These are phyloP conservation scores for Drosophila pseudotakahashii DNA, from an alignment of 2,888 invertebrate species.

Conservation along the genomic window DNA sequence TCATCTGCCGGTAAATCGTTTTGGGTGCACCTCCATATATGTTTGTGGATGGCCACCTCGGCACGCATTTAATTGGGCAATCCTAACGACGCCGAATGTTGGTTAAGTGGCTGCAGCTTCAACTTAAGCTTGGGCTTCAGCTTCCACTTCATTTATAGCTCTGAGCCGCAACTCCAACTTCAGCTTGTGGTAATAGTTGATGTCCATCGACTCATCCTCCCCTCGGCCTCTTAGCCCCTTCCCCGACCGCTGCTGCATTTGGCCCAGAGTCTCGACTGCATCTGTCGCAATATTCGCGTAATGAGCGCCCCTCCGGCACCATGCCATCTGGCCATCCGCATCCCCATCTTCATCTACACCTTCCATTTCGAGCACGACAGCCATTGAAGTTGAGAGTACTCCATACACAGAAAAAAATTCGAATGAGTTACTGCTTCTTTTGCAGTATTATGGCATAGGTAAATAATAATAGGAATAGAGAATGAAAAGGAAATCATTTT, in stretches of 20 bases:
- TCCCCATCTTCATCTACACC: slow-evolving; percentile 29
- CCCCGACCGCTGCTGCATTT: slow-evolving; percentile 10
- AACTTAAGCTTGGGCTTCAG: slow-evolving; percentile 1
- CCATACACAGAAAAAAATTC: slow-evolving; percentile 38
- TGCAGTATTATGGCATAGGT: too few relatives aligned
- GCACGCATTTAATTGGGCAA: slow-evolving; percentile 59
- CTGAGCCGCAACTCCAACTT: slow-evolving; percentile 16
- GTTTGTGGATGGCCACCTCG: slow-evolving; percentile 33
- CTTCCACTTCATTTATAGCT: slow-evolving; percentile 14
- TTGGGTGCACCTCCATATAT: slow-evolving; percentile 29
- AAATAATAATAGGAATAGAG: too few relatives aligned
- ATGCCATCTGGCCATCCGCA: slow-evolving; percentile 11
- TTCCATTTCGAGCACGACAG: slow-evolving; percentile 42
- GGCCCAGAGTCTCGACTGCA: slow-evolving; percentile 34
- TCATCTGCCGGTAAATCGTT: slow-evolving; percentile 13
- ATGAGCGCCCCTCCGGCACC: slow-evolving; percentile 52
- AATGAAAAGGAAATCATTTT: too few relatives aligned
- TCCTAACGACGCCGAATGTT: slow-evolving; percentile 46
- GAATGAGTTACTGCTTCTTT: neutral
- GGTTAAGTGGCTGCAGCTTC: slow-evolving; percentile 53
- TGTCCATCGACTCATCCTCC: slow-evolving; percentile 25
- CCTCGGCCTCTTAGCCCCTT: slow-evolving; percentile 1
- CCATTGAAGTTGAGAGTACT: slow-evolving; percentile 45
- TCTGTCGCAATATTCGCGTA: slow-evolving; percentile 61
- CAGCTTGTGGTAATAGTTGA: slow-evolving; percentile 26